These are phyloP conservation scores for Neosilurus hyrtlii DNA, from an alignment of 2,797 vertebrate species.

Conservation along the genomic window DNA sequence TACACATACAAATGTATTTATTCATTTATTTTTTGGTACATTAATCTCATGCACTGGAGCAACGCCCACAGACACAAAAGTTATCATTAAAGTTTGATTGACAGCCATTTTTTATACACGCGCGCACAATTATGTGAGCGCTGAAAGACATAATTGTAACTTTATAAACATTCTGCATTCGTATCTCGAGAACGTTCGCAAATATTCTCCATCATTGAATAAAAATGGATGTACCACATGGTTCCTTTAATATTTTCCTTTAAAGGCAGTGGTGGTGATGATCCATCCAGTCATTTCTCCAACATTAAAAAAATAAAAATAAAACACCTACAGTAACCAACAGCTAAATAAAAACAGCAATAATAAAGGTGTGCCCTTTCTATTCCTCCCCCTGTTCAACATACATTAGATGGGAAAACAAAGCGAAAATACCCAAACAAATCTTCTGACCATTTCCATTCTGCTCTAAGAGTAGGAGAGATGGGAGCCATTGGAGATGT, in stretches of 20 bases:
- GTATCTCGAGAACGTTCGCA: slow-evolving; percentile 45
- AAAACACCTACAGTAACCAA: slow-evolving; percentile 46
- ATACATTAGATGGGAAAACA: neutral
- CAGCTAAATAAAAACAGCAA: slow-evolving; percentile 58
- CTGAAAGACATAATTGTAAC: slow-evolving; percentile 33
- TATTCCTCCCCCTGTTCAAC: neutral
- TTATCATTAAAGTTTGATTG: slow-evolving; percentile 62
- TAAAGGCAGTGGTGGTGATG: slow-evolving; percentile 73
- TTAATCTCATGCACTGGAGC: slow-evolving; percentile 58
- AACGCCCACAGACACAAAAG: slow-evolving; percentile 63
- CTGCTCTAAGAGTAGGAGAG: slow-evolving; percentile 83
- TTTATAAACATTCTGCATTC: slow-evolving; percentile 34
- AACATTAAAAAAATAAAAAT: slow-evolving; percentile 58
- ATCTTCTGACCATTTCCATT: neutral
- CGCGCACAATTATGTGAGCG: slow-evolving; percentile 50
- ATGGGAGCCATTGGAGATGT: slow-evolving; percentile 90
- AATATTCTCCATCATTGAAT: slow-evolving; percentile 56
- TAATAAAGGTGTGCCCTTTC: slow-evolving; percentile 49
- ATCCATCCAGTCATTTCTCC: slow-evolving; percentile 61
- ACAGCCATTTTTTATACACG: slow-evolving; percentile 39
- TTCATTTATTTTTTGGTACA: slow-evolving; percentile 31
- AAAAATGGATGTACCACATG: slow-evolving; percentile 62
- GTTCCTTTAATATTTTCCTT: slow-evolving; percentile 72
- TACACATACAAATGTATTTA: slow-evolving; percentile 67
- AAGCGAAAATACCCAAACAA: neutral